Conservation (phyloP, 2,797 vertebrate species). For the Poeciliopsis infans region DNA sequence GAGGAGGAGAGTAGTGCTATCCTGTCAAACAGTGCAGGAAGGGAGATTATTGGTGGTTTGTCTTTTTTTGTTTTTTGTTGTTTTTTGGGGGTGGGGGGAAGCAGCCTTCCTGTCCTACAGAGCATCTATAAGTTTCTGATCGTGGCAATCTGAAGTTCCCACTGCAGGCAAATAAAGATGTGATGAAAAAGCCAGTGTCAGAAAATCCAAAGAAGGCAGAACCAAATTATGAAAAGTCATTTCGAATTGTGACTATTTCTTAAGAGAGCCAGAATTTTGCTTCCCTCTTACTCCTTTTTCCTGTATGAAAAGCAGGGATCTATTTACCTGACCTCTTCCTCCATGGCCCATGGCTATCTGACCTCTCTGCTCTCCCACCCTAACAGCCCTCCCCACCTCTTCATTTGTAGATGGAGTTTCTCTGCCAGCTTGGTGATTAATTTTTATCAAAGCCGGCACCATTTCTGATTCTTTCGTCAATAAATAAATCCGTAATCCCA, state of each 20-base stretch:
- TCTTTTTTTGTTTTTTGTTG: constrained; percentile 3
- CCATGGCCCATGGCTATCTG: constrained; percentile 80
- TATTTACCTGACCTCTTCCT: constrained; percentile 82
- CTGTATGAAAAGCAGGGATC: constrained; percentile 73
- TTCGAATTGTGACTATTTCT: neutral
- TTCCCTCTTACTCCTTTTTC: constrained; percentile 28
- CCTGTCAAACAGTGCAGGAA: constrained; percentile 76
- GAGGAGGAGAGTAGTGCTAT: constrained; percentile 72
- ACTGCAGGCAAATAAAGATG: constrained; percentile 7
- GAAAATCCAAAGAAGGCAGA: neutral
- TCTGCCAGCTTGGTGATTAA: constrained; percentile 42
- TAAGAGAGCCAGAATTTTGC: constrained; percentile 12
- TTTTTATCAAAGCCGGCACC: constrained; percentile 44
- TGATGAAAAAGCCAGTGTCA: neutral
- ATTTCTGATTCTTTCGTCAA: constrained; percentile 39
- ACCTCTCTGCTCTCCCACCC: constrained; percentile 65
- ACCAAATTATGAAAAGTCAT: constrained; percentile 14
- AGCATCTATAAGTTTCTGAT: constrained; percentile 39
- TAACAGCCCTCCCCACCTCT: constrained; percentile 16
- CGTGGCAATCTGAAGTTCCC: constrained; percentile 6
- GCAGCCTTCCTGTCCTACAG: constrained; percentile 65
- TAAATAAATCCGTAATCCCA: constrained; percentile 66
- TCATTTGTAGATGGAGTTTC: constrained; percentile 16
- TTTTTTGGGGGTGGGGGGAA: neutral
- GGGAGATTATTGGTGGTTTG: constrained; percentile 58